Conservation (phyloP, 2,888 invertebrate genomes). For the Myopa testacea region DNA sequence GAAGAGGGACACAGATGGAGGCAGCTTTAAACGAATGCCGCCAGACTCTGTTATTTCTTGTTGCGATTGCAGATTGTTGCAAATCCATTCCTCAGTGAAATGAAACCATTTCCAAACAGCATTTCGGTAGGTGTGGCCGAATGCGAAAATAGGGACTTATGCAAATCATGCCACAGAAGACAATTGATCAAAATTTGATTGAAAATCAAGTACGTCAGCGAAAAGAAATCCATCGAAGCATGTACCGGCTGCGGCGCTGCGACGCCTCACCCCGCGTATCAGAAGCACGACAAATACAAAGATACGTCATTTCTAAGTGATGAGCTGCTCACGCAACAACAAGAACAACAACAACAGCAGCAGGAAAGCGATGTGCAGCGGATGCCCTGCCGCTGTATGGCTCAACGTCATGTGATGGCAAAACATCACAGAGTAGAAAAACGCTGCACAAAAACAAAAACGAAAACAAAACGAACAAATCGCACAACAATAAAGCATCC, state of each 20-base stretch:
- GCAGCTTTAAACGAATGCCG: background rate
- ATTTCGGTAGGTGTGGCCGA: background rate
- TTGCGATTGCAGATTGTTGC: background rate
- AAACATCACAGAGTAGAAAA: constrained; percentile 18
- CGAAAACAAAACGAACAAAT: background rate
- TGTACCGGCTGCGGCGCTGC: constrained; percentile 27
- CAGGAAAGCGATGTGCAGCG: constrained; percentile 40
- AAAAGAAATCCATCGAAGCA: constrained; percentile 57
- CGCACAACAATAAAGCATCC: constrained; percentile 24
- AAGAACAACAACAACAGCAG: constrained; percentile 45
- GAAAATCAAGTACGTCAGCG: constrained; percentile 47
- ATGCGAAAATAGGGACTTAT: background rate
- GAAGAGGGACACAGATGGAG: background rate
- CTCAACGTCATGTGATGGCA: constrained; percentile 26
- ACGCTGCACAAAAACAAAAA: background rate
- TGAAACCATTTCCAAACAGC: background rate
- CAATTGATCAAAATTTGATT: constrained; percentile 48
- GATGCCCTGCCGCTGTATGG: constrained; percentile 19
- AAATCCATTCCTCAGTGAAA: background rate
- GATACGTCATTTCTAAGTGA: background rate
- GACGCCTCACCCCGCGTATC: background rate
- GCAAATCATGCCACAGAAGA: constrained; percentile 35
- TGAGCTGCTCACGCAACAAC: constrained; percentile 44
- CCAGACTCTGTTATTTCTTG: background rate
- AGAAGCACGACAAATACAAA: constrained; percentile 6